Conservation (phyloP, 2,888 invertebrate genomes). For the Andrena flavipes region DNA sequence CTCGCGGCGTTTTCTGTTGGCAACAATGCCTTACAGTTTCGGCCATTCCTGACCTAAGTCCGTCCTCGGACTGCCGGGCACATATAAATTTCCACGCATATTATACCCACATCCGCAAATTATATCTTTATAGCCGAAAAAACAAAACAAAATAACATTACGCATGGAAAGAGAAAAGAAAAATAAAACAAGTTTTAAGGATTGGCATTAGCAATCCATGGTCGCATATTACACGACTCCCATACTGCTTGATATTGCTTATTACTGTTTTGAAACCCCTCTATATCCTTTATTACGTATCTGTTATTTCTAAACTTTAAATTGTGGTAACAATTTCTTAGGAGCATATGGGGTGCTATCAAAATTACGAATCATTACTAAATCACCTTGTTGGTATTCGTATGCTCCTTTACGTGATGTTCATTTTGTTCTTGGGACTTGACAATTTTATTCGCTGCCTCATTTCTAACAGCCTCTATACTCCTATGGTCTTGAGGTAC, state of each 20-base stretch:
- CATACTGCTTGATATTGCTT: conserved; percentile 16
- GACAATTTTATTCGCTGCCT: conserved; percentile 13
- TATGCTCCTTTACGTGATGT: neutral
- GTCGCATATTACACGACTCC: conserved; percentile 19
- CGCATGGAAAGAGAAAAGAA: neutral
- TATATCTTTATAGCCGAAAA: neutral
- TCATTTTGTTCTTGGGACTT: neutral
- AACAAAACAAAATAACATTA: too few species aligned
- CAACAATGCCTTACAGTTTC: neutral
- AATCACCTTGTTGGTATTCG: neutral
- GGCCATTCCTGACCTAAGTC: neutral
- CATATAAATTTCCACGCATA: too few species aligned
- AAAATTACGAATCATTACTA: conserved; percentile 3
- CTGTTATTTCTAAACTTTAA: conserved; percentile 16
- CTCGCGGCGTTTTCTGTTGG: too few species aligned
- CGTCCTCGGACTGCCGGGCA: neutral
- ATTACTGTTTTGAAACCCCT: neutral
- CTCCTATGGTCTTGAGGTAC: neutral
- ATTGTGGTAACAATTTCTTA: neutral
- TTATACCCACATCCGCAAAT: too few species aligned
- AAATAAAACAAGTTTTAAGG: neutral
- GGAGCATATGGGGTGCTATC: neutral
- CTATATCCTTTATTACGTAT: conserved; percentile 26
- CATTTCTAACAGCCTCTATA: neutral
- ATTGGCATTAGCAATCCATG: neutral